These are phyloP conservation scores for Nomada ferruginata DNA, from an alignment of 2,888 invertebrate species.

Conservation along the genomic window DNA sequence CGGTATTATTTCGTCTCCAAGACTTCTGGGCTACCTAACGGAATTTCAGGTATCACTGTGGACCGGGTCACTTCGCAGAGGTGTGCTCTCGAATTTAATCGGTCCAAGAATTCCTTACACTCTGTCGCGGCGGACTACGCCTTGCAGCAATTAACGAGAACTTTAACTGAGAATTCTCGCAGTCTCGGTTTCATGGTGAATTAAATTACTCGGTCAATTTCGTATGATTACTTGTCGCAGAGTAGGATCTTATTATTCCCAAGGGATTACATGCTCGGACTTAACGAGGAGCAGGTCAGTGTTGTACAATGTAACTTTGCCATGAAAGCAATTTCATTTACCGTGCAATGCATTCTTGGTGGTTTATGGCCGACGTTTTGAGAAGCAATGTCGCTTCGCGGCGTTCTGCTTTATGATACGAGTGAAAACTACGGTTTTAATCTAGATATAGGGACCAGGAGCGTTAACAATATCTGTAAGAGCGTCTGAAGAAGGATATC, in stretches of 20 bases:
- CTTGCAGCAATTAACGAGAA: not conserved
- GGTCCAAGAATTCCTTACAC: constrained; percentile 12
- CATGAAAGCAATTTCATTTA: not conserved
- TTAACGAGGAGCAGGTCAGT: not conserved
- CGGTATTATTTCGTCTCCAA: not conserved
- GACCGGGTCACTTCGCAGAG: not conserved
- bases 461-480: not conserved
- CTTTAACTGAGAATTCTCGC: no score
- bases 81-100: constrained; percentile 10
- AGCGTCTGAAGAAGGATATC: not conserved
- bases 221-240: no score
- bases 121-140: not conserved
- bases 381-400: not conserved
- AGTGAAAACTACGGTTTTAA: not conserved
- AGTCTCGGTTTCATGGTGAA: not conserved
- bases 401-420: not conserved
- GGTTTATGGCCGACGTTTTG: not conserved
- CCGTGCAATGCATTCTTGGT: no score
- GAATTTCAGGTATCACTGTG: not conserved
- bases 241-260: no score
- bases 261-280: no score
- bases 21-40: constrained; percentile 13
- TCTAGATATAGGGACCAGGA: not conserved
- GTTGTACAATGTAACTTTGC: not conserved
- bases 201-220: not conserved